These are phyloP conservation scores for Poeciliopsis infans DNA, from an alignment of 2,797 vertebrate genomes.

Conservation along the genomic window DNA sequence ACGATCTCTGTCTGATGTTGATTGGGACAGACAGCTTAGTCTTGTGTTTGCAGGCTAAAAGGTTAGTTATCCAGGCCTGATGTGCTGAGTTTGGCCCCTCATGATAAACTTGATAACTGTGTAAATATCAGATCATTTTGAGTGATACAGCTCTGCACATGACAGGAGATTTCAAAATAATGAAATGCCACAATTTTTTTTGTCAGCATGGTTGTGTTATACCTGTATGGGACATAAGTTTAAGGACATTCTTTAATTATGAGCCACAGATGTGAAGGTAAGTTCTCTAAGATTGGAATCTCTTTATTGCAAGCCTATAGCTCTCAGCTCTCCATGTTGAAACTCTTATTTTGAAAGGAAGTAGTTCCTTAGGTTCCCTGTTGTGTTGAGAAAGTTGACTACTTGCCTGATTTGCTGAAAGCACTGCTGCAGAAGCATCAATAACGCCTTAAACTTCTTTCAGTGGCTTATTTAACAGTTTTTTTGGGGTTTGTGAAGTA, in stretches of 20 bases:
- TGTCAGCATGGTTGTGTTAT: too few species aligned
- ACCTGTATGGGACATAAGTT: too few species aligned
- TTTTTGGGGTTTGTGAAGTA: background rate
- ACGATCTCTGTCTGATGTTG: constrained; percentile 56
- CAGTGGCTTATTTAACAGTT: background rate
- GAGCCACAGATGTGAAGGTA: background rate
- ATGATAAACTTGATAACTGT: constrained; percentile 19
- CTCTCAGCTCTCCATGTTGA: background rate
- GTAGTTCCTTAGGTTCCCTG: background rate
- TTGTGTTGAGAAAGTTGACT: background rate
- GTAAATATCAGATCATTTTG: constrained; percentile 15
- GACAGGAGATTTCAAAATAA: background rate
- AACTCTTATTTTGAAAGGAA: background rate
- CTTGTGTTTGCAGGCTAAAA: constrained; percentile 58
- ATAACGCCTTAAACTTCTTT: background rate
- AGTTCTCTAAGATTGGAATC: background rate
- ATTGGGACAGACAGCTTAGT: constrained; percentile 63
- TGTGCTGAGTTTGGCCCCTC: constrained; percentile 42
- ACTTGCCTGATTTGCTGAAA: background rate
- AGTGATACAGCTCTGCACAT: background rate
- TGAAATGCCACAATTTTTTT: background rate
- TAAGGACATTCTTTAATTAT: background rate
- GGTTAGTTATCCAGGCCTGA: constrained; percentile 37
- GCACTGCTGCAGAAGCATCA: background rate
- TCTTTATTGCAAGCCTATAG: background rate